These are phyloP conservation scores for Pterophyllum scalare DNA, from an alignment of 2,113 vertebrate genomes.

Conservation along the genomic window DNA sequence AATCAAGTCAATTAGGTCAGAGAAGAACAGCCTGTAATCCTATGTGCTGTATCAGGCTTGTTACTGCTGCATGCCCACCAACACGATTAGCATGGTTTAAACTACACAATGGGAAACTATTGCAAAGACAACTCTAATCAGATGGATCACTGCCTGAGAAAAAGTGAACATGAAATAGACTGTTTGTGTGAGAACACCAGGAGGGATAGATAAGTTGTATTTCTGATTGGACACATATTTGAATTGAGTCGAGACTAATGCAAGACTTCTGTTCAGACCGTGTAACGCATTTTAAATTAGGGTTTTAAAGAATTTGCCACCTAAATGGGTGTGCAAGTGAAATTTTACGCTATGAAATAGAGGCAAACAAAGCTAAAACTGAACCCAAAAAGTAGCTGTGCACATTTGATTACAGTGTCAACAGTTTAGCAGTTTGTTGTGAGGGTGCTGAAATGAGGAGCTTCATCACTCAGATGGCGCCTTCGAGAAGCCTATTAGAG, in stretches of 20 bases:
- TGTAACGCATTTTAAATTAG: not conserved
- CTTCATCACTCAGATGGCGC: constrained; percentile 20
- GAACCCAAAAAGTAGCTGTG: not conserved
- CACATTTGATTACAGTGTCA: constrained; percentile 12
- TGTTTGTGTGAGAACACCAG: constrained; percentile 1
- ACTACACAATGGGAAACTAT: constrained; percentile 33
- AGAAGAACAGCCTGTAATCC: constrained; percentile 68
- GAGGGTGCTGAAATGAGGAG: constrained; percentile 40
- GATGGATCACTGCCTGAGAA: constrained; percentile 6
- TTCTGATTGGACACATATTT: constrained; percentile 1
- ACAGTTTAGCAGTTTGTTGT: constrained; percentile 36
- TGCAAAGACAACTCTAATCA: constrained; percentile 30
- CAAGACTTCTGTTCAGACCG: not conserved
- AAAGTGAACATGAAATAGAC: constrained; percentile 16
- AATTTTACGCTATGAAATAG: not conserved
- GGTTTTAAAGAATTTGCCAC: not conserved
- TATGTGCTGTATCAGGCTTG: constrained; percentile 40
- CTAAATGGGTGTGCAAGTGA: not conserved
- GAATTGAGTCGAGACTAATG: not conserved
- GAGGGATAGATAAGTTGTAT: not conserved
- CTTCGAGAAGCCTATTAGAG: constrained; percentile 56
- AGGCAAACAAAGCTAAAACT: not conserved
- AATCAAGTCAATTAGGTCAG: constrained; percentile 81
- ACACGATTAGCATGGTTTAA: constrained; percentile 41
- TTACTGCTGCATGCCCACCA: constrained; percentile 53